Percentiles rank a stretch among this genome's conserved stretches.
phyloP scores from a whole-genome alignment of 2,888 invertebrate species.

The Lithophane ornitopus region DNA sequence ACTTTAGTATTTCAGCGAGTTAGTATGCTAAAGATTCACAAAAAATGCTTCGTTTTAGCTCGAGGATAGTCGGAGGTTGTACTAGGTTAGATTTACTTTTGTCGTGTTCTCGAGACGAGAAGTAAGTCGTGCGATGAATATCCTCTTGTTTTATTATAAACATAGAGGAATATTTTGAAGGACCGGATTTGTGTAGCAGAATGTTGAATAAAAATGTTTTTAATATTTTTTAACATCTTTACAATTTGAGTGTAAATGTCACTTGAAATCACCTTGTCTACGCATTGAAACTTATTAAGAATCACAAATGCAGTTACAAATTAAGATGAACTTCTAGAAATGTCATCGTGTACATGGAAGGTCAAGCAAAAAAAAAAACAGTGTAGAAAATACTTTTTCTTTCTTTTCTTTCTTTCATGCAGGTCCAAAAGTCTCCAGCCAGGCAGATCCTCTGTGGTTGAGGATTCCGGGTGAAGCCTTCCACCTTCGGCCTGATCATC shows the following conservation, averaged over 20 bases:
- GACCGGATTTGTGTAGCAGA: background rate
- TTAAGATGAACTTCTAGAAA: background rate
- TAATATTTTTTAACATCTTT: too few species aligned
- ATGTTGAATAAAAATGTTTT: background rate
- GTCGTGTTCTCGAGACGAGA: background rate
- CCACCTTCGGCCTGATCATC: too few species aligned
- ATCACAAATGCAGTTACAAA: too few species aligned
- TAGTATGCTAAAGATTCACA: conserved; percentile 2
- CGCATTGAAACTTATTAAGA: background rate
- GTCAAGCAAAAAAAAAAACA: too few species aligned
- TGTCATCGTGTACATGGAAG: background rate
- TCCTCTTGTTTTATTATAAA: background rate
- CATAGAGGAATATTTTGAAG: background rate
- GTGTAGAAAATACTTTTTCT: too few species aligned
- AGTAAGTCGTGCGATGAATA: background rate
- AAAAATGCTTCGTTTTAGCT: conserved; percentile 11
- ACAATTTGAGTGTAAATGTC: background rate
- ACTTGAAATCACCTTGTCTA: background rate
- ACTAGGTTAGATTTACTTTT: conserved; percentile 1
- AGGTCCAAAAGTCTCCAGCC: too few species aligned
- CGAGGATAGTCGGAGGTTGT: background rate
- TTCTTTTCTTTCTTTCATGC: too few species aligned
- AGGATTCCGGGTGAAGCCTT: too few species aligned
- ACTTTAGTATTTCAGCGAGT: conserved; percentile 1
- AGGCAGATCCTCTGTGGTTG: too few species aligned